These are phyloP conservation scores for Bagarius yarrelli DNA, from an alignment of 2,113 vertebrate genomes.

Conservation along the genomic window DNA sequence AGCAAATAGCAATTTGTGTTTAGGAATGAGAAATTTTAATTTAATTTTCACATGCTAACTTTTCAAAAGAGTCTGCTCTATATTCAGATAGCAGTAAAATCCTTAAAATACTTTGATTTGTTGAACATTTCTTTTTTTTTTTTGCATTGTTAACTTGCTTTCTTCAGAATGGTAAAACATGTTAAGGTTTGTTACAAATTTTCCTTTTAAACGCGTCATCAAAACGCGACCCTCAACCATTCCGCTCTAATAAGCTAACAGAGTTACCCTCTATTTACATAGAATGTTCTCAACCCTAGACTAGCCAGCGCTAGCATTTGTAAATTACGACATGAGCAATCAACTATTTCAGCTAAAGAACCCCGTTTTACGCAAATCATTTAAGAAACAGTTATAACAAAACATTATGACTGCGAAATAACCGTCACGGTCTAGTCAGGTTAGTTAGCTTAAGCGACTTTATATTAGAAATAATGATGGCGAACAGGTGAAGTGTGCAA, in stretches of 20 bases:
- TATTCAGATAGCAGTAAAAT: too few relatives aligned
- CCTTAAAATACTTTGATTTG: not conserved
- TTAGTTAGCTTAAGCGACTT: not conserved
- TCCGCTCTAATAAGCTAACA: not conserved
- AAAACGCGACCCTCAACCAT: slow-evolving; percentile 7
- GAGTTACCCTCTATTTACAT: not conserved
- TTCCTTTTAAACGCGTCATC: not conserved
- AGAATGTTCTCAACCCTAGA: too few relatives aligned
- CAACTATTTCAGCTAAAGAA: not conserved
- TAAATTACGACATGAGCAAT: not conserved
- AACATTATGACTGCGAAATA: not conserved
- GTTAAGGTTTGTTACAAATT: not conserved
- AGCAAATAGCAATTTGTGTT: too few relatives aligned
- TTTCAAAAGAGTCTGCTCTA: too few relatives aligned
- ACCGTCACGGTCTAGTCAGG: not conserved
- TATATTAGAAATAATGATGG: not conserved
- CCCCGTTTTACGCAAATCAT: not conserved
- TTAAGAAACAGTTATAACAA: not conserved
- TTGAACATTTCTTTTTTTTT: too few relatives aligned
- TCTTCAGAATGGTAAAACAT: too few relatives aligned
- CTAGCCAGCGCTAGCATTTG: not conserved
- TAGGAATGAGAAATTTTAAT: too few relatives aligned
- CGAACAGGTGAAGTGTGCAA: slow-evolving; percentile 6
- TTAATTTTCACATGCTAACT: too few relatives aligned
- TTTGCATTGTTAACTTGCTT: too few relatives aligned